phyloP scores from a whole-genome alignment of 2,888 invertebrate genomes.

The Cantharis nigra region DNA sequence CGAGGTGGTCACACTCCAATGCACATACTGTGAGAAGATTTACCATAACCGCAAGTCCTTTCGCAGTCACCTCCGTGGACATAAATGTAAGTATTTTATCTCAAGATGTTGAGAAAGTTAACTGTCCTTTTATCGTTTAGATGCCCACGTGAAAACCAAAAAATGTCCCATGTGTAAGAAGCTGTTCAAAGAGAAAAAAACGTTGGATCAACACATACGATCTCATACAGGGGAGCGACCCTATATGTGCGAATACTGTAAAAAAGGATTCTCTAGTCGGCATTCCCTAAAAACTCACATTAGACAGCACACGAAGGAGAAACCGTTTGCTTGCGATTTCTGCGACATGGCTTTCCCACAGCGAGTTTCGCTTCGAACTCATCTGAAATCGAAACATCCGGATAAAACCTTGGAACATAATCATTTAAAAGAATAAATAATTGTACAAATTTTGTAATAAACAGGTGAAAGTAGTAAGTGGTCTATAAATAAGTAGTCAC shows the following conservation, averaged over 20 bases:
- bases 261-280: conserved; percentile 22
- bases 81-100: too few relatives aligned
- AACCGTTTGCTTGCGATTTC: conserved; percentile 20
- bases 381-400: conserved; percentile 19
- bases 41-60: too few relatives aligned
- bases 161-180: not conserved
- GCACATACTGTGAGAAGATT: too few relatives aligned
- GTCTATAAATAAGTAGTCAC: too few relatives aligned
- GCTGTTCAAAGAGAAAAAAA: not conserved
- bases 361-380: conserved; percentile 3
- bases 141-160: too few relatives aligned
- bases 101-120: too few relatives aligned
- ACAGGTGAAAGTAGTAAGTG: too few relatives aligned
- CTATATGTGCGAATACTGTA: conserved; percentile 20
- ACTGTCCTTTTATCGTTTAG: too few relatives aligned
- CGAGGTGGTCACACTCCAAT: too few relatives aligned
- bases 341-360: conserved; percentile 22
- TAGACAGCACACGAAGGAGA: conserved; percentile 25
- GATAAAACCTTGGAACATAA: not conserved
- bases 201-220: conserved; percentile 13
- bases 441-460: too few relatives aligned
- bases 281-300: conserved; percentile 22
- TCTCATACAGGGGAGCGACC: conserved; percentile 25
- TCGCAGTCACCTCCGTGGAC: too few relatives aligned
- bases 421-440: too few relatives aligned